Base-by-base conservation (phyloP, 2,888 invertebrate species). In the Meghimatium bilineatum region DNA sequence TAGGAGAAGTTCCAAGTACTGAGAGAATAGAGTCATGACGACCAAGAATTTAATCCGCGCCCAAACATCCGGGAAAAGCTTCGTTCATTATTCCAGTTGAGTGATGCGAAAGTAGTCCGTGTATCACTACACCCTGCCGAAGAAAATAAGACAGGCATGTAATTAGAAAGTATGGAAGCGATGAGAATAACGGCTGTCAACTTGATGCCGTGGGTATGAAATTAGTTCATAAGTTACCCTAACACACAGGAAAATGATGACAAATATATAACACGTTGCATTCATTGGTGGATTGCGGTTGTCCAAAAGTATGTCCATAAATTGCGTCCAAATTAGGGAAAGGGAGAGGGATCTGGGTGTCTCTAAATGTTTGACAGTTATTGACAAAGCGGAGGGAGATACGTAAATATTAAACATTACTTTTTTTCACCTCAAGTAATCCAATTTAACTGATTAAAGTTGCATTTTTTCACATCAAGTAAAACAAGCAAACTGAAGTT, bases 51-150 rank as follows among this genome's bases (percentile, higher is more conserved):
- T 78, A 78, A 78, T 78, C 78, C 29, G 49, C 67, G 49, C 38
- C 66, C 78, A n/a, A 29, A 66, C 66, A 78, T 44, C 78, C 66
- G 78, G 38, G 32, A 67, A 78, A 29, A 67, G 66, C 66, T 44
- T 66, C 78, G 29, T 78, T 78, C 78, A 78, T 78, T 78, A 78
- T 26, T 78, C 78, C 78, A 78, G 44, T n/a, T 8, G n/a, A 44
- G 44, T 66, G 36, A 67, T 63, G 63, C 66, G 78, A 44, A 67
- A 66, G 78, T 78, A 66, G 78, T 66, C 32, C 78, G 26, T 60
- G 66, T 78, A 66, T 66, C 78, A 38, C 66, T 78, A 49, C 66
- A 32, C 78, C 44, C 66, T 78, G 78, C 29, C n/a, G 32, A 49
- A 26, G 56, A 32, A 60, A 36, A 60, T 1, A 20, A 36, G 76